Conservation (phyloP, 2,797 vertebrate genomes). For the Dallia pectoralis region DNA sequence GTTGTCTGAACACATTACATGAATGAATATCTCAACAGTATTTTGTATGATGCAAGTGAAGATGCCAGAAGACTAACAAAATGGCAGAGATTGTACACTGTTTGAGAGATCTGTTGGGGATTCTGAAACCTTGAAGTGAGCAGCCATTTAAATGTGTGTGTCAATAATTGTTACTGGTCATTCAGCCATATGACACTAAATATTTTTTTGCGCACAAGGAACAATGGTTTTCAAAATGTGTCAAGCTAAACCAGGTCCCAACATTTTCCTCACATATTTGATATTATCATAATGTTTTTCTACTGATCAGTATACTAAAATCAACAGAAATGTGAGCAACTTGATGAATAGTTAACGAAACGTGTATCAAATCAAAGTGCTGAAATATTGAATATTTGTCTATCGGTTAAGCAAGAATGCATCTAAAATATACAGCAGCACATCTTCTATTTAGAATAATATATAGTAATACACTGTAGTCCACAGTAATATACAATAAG, state of each 20-base stretch:
- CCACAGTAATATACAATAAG: neutral
- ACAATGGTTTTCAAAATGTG: too few relatives aligned
- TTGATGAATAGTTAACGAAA: neutral
- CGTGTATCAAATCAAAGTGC: neutral
- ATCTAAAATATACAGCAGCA: too few relatives aligned
- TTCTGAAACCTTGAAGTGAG: constrained; percentile 13
- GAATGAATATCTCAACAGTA: neutral
- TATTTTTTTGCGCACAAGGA: too few relatives aligned
- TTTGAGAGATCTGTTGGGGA: neutral
- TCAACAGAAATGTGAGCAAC: neutral
- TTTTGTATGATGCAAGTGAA: neutral
- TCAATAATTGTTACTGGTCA: constrained; percentile 25
- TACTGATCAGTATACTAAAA: too few relatives aligned
- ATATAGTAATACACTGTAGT: too few relatives aligned
- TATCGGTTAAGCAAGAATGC: neutral
- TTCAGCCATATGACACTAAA: neutral
- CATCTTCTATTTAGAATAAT: too few relatives aligned
- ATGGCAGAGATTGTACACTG: neutral
- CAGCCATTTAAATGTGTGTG: constrained; percentile 27
- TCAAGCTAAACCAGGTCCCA: too few relatives aligned
- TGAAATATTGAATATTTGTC: neutral
- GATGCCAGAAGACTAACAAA: neutral
- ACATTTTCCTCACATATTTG: too few relatives aligned
- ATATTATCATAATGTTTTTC: too few relatives aligned
- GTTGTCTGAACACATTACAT: neutral